These are phyloP conservation scores for Drosophila nigromelanica DNA, from an alignment of 1,140 invertebrate species.

Conservation along the genomic window DNA sequence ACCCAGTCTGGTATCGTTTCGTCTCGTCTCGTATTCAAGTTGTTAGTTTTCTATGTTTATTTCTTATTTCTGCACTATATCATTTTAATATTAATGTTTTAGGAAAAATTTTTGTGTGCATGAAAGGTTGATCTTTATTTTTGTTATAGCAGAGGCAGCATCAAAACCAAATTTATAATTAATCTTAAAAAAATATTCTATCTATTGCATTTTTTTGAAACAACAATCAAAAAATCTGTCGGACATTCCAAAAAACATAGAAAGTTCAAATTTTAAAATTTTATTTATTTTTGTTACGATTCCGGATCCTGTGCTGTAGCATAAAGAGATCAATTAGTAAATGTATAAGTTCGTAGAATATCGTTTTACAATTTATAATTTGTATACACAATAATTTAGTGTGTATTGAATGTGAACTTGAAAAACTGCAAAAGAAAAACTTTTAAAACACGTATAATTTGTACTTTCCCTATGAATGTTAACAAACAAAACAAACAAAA, in stretches of 20 bases:
- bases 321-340: constrained; percentile 1
- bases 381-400: constrained; percentile 16
- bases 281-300: not conserved
- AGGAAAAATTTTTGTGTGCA: constrained; percentile 5
- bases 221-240: not conserved
- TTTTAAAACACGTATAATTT: constrained; percentile 80
- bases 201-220: no score
- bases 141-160: constrained; percentile 2
- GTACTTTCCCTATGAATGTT: constrained; percentile 73
- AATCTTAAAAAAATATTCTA: not conserved
- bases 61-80: constrained; percentile 4
- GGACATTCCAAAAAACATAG: constrained; percentile 21
- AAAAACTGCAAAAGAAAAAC: constrained; percentile 59
- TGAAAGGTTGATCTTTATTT: not conserved
- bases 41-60: constrained; percentile 25
- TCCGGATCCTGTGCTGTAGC: not conserved
- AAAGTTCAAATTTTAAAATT: not conserved
- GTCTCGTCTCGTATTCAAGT: not conserved
- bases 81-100: constrained; percentile 10
- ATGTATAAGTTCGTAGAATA: constrained; percentile 2
- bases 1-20: not conserved
- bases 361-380: constrained; percentile 23
- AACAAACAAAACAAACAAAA: constrained; percentile 45
- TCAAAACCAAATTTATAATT: not conserved
- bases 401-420: constrained; percentile 37